Percentiles rank a stretch among this genome's conserved stretches.
Conservation (phyloP, 2,888 invertebrate genomes). For the Drosophila hamatofila region DNA sequence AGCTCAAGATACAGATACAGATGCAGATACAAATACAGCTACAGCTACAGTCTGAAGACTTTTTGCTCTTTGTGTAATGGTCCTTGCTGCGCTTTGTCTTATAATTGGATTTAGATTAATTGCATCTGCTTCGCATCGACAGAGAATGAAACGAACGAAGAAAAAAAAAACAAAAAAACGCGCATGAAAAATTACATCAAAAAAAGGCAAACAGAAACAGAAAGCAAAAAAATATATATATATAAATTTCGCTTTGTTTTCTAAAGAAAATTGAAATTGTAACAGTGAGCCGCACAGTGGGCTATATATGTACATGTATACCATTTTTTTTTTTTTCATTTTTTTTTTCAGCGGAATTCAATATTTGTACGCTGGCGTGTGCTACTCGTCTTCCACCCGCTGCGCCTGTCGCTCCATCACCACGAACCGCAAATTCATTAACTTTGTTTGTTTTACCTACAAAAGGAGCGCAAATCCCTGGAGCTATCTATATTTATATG, state of each 20-base stretch:
- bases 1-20: constrained; percentile 9
- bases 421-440: constrained; percentile 73
- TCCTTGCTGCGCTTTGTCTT: constrained; percentile 68
- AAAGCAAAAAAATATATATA: constrained; percentile 15
- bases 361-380: constrained; percentile 50
- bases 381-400: constrained; percentile 72
- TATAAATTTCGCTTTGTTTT: constrained; percentile 38
- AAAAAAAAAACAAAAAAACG: constrained; percentile 67
- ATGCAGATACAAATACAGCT: neutral
- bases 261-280: constrained; percentile 67
- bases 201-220: constrained; percentile 20
- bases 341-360: constrained; percentile 4
- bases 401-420: constrained; percentile 44
- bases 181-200: constrained; percentile 75
- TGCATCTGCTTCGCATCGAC: constrained; percentile 67
- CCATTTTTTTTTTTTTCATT: too few relatives aligned
- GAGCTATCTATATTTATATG: constrained; percentile 23
- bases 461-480: constrained; percentile 21
- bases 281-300: constrained; percentile 40
- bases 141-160: constrained; percentile 4
- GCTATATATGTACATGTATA: neutral
- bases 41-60: constrained; percentile 14
- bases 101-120: constrained; percentile 84
- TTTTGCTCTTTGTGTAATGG: constrained; percentile 57
- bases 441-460: constrained; percentile 33